Base-by-base conservation (phyloP, 2,888 invertebrate genomes). In the Sesia apiformis region DNA sequence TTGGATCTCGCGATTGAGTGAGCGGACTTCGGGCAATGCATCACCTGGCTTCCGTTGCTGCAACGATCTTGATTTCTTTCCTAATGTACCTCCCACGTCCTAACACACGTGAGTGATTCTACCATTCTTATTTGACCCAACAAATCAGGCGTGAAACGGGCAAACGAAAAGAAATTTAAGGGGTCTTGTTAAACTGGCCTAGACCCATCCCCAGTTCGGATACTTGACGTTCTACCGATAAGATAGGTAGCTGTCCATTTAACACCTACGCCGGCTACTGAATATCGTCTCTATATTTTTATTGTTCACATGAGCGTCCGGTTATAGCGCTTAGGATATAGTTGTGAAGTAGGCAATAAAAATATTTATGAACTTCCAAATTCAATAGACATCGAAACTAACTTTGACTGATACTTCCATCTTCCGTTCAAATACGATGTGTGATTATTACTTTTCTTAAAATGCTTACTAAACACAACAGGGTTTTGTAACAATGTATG, bases 21-120 rank as follows among this genome's bases (percentile, higher is more conserved):
- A 76, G 69, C 71, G 72, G 67, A 73, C 72, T 76, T 69, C 65
- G 66, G 66, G 82, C 78, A 79, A 88, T 87, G 84, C 84, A 87
- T 88, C 85, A 87, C 84, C 79, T 78, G 72, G 82, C 86, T 88
- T 86, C 85, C 86, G 84, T 79, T 84, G 81, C 82, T 82, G 74
- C 78, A 69, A 66, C 70, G 72, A 86, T 87, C 86, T 85, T 86
- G 87, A 88, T 87, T 79, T 76, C 80, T 78, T 78, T 78, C 72
- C 74, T 78, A 82, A 81, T 76, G 74, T 55, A 60, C 57, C 57
- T 79, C 80, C 86, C 82, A 85, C 84, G 78, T 81, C 74, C 70
- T 57, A 62, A 69, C 54, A 58, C 71, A 75, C 67, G 74, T 77
- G 78, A 83, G 69, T 71, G 70, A 77, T 74, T 64, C 70, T 60